Percentiles rank a stretch among this genome's conserved stretches.
These are phyloP conservation scores for Oryzias dopingdopingensis DNA, from an alignment of 2,797 vertebrate genomes.

Conservation along the genomic window DNA sequence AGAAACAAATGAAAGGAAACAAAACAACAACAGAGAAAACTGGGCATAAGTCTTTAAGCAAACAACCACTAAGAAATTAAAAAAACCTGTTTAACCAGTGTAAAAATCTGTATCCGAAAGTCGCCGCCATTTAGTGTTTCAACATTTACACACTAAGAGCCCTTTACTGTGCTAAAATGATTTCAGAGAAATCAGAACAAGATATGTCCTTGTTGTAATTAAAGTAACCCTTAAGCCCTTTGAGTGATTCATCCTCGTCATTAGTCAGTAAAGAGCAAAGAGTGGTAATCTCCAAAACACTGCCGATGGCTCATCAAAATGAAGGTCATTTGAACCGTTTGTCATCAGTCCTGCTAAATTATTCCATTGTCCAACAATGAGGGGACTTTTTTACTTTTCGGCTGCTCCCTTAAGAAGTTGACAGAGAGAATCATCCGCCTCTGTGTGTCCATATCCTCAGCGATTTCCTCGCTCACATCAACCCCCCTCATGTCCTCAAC, in stretches of 20 bases:
- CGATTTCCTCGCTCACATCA: too few relatives aligned
- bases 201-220: constrained; percentile 59
- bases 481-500: too few relatives aligned
- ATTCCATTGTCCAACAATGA: too few relatives aligned
- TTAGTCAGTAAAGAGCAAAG: constrained; percentile 38
- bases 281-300: constrained; percentile 35
- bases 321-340: constrained; percentile 54
- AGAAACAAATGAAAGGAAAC: neutral
- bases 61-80: neutral
- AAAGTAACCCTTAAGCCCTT: constrained; percentile 33
- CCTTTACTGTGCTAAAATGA: constrained; percentile 36
- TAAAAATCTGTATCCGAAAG: constrained; percentile 2
- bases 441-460: too few relatives aligned
- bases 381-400: too few relatives aligned
- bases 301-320: constrained; percentile 40
- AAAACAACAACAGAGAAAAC: neutral
- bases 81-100: neutral
- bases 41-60: neutral
- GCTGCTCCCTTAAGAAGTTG: too few relatives aligned
- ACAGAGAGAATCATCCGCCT: too few relatives aligned
- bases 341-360: constrained; percentile 7
- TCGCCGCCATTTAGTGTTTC: neutral
- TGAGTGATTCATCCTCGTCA: constrained; percentile 57
- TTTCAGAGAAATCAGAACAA: constrained; percentile 49
- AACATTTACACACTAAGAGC: constrained; percentile 28